Conservation (phyloP, 2,113 vertebrate genomes). For the Phylloscopus whistleri region DNA sequence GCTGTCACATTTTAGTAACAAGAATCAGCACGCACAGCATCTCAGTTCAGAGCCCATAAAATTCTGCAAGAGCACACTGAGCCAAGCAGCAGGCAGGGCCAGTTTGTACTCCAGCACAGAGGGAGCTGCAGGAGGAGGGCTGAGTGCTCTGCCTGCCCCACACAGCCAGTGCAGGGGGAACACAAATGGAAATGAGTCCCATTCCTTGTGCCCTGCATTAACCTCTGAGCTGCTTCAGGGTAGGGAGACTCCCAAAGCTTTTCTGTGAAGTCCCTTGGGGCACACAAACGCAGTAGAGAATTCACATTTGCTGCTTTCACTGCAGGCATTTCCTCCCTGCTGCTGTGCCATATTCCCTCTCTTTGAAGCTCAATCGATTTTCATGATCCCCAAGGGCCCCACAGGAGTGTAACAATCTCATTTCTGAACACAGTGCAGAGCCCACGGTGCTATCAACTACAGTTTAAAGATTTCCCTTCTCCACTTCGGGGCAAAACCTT, state of each 20-base stretch:
- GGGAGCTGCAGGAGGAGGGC: background rate
- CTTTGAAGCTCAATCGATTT: background rate
- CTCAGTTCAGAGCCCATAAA: background rate
- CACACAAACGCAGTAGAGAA: background rate
- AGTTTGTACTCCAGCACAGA: rapidly evolving
- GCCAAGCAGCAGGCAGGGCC: background rate
- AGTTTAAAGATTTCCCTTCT: background rate
- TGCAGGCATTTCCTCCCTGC: background rate
- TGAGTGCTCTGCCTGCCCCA: background rate
- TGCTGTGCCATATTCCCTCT: background rate
- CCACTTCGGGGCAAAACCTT: background rate
- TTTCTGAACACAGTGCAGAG: background rate
- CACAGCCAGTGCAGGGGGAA: background rate
- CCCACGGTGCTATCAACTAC: rapidly evolving
- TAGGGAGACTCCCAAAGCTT: background rate
- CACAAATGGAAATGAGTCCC: rapidly evolving
- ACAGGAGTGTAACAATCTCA: rapidly evolving
- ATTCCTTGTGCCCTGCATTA: no score
- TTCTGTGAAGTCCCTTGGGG: background rate
- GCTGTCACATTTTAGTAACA: background rate
- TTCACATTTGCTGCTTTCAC: background rate
- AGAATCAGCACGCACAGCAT: background rate
- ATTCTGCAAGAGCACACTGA: background rate
- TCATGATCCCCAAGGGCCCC: background rate
- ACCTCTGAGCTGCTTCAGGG: background rate